phyloP scores from a whole-genome alignment of 2,113 vertebrate genomes.

The Apodemus speciosus region DNA sequence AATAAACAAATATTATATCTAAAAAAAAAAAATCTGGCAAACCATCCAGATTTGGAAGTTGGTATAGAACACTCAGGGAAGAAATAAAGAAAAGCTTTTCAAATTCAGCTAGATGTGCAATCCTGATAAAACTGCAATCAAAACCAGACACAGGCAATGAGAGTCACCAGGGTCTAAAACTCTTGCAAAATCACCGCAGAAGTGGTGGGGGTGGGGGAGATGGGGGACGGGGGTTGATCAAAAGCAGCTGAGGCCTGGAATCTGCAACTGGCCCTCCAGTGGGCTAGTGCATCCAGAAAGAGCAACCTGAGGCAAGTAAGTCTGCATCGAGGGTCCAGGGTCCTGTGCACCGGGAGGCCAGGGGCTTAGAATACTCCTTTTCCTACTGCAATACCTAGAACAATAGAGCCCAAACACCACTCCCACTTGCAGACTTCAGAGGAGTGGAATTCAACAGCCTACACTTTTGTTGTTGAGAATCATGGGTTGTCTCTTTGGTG shows the following conservation, averaged over 20 bases:
- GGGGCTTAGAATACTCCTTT: background rate
- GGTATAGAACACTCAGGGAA: conserved; percentile 40
- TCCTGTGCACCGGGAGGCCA: background rate
- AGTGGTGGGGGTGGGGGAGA: background rate
- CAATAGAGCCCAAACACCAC: background rate
- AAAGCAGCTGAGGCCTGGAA: conserved; percentile 76
- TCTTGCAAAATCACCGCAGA: conserved; percentile 63
- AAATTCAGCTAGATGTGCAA: conserved; percentile 58
- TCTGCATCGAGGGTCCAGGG: background rate
- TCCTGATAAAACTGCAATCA: conserved; percentile 65
- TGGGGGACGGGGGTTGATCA: conserved; percentile 56
- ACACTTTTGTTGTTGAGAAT: background rate
- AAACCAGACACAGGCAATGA: conserved; percentile 73
- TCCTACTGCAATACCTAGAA: background rate
- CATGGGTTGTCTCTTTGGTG: background rate
- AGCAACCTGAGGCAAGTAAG: background rate
- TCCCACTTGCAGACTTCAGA: background rate
- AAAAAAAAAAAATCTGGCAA: conserved; percentile 14
- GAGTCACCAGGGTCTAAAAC: conserved; percentile 70
- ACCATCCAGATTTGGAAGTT: conserved; percentile 56
- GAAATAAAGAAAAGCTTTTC: conserved; percentile 49
- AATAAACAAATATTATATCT: conserved; percentile 57
- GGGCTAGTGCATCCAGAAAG: background rate
- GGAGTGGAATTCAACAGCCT: background rate
- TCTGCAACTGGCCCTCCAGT: conserved; percentile 20